Percentiles rank a stretch among this genome's conserved stretches.
Evolutionary conservation across 2,888 invertebrate species (phyloP).

Genomic region (Caenorhabditis sp.): DNA sequence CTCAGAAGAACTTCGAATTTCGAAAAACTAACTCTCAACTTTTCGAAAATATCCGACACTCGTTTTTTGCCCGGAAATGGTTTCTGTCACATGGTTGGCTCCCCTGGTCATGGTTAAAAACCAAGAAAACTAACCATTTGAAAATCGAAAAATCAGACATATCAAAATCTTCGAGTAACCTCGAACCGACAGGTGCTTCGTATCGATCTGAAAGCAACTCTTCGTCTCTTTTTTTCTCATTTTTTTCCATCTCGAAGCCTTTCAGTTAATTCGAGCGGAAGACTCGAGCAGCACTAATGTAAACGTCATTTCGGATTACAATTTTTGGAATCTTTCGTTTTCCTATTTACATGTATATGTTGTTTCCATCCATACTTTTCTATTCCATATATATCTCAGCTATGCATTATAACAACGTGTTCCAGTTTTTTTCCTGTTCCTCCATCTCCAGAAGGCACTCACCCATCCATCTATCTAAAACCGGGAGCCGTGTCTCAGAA

Average conservation of each 20-base stretch:
- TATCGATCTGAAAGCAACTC: conserved; percentile 26
- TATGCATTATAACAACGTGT: conserved; percentile 55
- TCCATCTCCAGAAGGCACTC: not conserved
- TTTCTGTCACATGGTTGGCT: too few species aligned
- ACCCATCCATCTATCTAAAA: conserved; percentile 51
- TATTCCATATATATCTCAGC: not conserved
- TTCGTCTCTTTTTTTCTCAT: not conserved
- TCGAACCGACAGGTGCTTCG: conserved; percentile 27
- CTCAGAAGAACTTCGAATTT: too few species aligned
- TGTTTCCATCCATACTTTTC: not conserved
- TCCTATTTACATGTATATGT: not conserved
- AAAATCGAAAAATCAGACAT: not conserved
- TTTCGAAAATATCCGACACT: too few species aligned
- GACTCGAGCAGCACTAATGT: conserved; percentile 33
- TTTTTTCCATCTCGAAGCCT: not conserved
- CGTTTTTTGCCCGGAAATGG: not conserved
- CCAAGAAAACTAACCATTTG: too few species aligned
- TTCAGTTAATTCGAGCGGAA: conserved; percentile 62
- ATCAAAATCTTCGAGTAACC: not conserved
- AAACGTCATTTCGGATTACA: conserved; percentile 53
- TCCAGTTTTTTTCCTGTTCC: not conserved
- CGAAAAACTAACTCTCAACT: too few species aligned
- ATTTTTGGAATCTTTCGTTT: not conserved
- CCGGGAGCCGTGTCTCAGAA: not conserved
- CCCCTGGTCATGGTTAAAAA: too few species aligned